A percentile compares a stretch with the other conserved stretches of the same genome.
phyloP scores from a whole-genome alignment of 2,888 invertebrate species.

The Drosophila robusta region DNA sequence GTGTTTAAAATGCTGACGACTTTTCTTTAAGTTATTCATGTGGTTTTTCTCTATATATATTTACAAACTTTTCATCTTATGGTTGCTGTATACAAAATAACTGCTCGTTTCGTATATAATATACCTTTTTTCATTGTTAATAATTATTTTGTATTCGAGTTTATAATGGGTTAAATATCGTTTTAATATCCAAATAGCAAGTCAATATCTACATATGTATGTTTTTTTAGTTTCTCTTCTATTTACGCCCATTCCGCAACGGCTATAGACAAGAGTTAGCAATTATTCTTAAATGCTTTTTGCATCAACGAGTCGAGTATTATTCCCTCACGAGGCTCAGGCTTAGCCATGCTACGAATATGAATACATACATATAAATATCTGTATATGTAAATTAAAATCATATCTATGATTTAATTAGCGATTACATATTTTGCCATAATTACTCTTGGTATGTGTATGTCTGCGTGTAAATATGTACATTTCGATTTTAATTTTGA shows the following conservation, averaged over 20 bases:
- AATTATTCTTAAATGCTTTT: slow-evolving; percentile 11
- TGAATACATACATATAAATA: slow-evolving; percentile 26
- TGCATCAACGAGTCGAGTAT: slow-evolving; percentile 49
- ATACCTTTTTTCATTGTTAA: slow-evolving; percentile 27
- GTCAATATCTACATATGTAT: slow-evolving; percentile 20
- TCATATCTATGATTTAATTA: slow-evolving; percentile 19
- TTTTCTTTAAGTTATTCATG: slow-evolving; percentile 11
- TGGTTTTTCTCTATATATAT: slow-evolving; percentile 27
- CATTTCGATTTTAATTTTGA: slow-evolving; percentile 69
- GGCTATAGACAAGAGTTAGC: slow-evolving; percentile 36
- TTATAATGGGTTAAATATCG: slow-evolving; percentile 40
- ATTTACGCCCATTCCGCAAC: background rate
- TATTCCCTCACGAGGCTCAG: slow-evolving; percentile 43
- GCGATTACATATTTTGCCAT: slow-evolving; percentile 39
- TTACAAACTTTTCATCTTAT: slow-evolving; percentile 40
- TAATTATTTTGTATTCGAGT: slow-evolving; percentile 50
- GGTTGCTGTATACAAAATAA: background rate
- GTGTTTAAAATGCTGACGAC: slow-evolving; percentile 35
- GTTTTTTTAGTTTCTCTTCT: slow-evolving; percentile 5
- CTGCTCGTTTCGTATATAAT: slow-evolving; percentile 6
- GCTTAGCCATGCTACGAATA: slow-evolving; percentile 50
- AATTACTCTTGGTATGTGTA: slow-evolving; percentile 55
- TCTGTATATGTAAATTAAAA: slow-evolving; percentile 31
- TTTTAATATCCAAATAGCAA: slow-evolving; percentile 48
- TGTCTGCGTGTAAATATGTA: slow-evolving; percentile 56